Base-by-base conservation (phyloP, 1,140 invertebrate genomes). In the Drosophila littoralis region DNA sequence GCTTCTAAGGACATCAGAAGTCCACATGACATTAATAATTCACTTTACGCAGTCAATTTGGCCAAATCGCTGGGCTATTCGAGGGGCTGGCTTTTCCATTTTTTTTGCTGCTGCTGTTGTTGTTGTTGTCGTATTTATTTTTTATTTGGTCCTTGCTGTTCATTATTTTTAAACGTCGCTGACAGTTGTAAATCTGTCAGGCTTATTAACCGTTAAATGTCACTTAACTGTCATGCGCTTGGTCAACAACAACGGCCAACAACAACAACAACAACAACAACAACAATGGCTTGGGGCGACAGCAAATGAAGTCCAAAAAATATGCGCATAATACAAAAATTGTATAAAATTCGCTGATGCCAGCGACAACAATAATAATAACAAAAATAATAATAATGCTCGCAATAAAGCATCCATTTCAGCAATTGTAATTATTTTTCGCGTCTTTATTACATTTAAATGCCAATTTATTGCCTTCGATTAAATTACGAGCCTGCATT, bases 181-280 rank as follows among this genome's bases (percentile, higher is more conserved):
- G 84, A 90, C 84, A 89, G 84, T 84, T 89, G 85, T 89, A 90
- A 89, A 89, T 89, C 85, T 89, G 84, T 89, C 84, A 90, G 85
- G 81, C 84, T 89, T 89, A 89, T 89, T 89, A 89, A 90, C 84
- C 84, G 81, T 89, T 89, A 89, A 89, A 90, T 84, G 84, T 89
- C 84, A 89, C 85, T 89, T 90, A 90, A 84, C 81, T 89, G 84
- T 84, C 84, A 89, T 80, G 71, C 67, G 74, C 42, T 68, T 74
- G 83, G 84, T 54, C 79, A 55, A 81, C 58, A 69, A 17, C 59
- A 58, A 8, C 42, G 3, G 22, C 22, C 22, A 55, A 13, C 32
- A 54, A 45, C 32, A 59, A 43, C 72, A 73, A 79, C 52, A 75
- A 22, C 72, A 73, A 13, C 70, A 58, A 46, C 61, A 67, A n/a